phyloP scores from a whole-genome alignment of 2,888 invertebrate species.

The Pristionchus maxplancki region DNA sequence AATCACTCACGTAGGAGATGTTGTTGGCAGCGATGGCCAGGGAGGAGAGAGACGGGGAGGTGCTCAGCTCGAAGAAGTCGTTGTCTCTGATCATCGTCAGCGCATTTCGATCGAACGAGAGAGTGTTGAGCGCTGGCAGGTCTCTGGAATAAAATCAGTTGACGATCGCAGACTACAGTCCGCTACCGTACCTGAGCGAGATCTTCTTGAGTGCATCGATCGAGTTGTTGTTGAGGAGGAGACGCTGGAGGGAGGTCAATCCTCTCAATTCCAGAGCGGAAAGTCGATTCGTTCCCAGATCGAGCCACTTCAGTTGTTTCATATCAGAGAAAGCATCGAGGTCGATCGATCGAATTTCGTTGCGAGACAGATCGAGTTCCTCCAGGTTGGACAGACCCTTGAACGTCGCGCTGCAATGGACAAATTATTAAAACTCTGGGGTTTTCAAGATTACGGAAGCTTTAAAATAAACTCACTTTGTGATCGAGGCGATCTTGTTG shows the following conservation, averaged over 20 bases:
- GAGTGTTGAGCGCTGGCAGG: constrained; percentile 63
- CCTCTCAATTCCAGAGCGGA: constrained; percentile 56
- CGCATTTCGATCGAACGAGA: constrained; percentile 69
- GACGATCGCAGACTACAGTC: neutral
- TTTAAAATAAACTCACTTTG: constrained; percentile 55
- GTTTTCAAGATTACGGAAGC: constrained; percentile 16
- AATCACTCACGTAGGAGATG: constrained; percentile 55
- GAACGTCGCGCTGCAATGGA: constrained; percentile 66
- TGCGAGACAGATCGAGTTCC: constrained; percentile 70
- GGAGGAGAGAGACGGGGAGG: constrained; percentile 57
- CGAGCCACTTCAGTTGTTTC: constrained; percentile 73
- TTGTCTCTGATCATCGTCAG: constrained; percentile 64
- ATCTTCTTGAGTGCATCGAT: constrained; percentile 64
- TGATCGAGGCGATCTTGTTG: constrained; percentile 76
- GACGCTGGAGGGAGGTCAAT: constrained; percentile 65
- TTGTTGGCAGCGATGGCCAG: constrained; percentile 64
- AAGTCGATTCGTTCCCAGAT: constrained; percentile 79
- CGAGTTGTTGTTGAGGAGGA: constrained; percentile 74
- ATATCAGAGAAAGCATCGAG: constrained; percentile 65
- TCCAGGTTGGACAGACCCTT: constrained; percentile 77
- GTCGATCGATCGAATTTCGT: constrained; percentile 67
- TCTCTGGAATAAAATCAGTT: constrained; percentile 55
- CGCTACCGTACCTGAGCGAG: constrained; percentile 53
- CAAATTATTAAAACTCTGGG: neutral
- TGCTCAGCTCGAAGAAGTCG: constrained; percentile 65